Percentiles rank a stretch among this genome's conserved stretches.
Evolutionary conservation across 2,888 invertebrate species (phyloP).

Genomic region (Quadroppia sp.): DNA sequence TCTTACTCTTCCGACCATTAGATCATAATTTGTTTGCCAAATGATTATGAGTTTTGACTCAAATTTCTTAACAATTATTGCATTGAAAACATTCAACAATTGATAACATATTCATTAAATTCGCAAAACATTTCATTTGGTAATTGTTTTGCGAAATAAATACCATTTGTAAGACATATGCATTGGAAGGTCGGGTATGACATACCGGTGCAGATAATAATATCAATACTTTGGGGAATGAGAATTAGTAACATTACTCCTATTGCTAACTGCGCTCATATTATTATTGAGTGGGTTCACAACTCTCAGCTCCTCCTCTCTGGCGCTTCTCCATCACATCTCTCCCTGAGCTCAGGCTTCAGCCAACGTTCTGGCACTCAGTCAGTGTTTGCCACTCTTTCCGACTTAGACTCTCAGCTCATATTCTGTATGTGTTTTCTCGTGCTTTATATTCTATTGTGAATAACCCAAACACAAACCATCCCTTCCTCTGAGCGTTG

Average conservation of each 20-base stretch:
- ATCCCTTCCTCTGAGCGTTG: not conserved
- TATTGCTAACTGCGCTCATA: not conserved
- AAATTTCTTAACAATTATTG: too few species aligned
- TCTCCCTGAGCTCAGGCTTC: not conserved
- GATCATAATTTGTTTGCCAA: not conserved
- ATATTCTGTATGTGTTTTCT: not conserved
- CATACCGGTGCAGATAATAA: slow-evolving; percentile 28
- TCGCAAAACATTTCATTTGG: too few species aligned
- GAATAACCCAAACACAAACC: not conserved
- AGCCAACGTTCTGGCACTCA: not conserved
- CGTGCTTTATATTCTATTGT: not conserved
- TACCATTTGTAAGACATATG: not conserved
- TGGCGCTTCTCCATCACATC: slow-evolving; percentile 4
- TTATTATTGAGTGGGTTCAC: slow-evolving; percentile 25
- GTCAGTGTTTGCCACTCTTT: not conserved
- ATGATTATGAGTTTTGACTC: too few species aligned
- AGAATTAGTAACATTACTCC: not conserved
- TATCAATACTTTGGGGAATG: slow-evolving; percentile 2
- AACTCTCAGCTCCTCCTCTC: slow-evolving; percentile 10
- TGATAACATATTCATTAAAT: too few species aligned
- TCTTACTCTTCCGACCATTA: not conserved
- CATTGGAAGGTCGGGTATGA: not conserved
- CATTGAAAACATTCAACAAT: too few species aligned
- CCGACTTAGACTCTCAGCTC: not conserved
- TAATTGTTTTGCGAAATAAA: too few species aligned